Percentiles rank a stretch among this genome's conserved stretches.
Evolutionary conservation across 1,140 invertebrate genomes (phyloP).

Genomic region (Rhopalosiphum maidis): DNA sequence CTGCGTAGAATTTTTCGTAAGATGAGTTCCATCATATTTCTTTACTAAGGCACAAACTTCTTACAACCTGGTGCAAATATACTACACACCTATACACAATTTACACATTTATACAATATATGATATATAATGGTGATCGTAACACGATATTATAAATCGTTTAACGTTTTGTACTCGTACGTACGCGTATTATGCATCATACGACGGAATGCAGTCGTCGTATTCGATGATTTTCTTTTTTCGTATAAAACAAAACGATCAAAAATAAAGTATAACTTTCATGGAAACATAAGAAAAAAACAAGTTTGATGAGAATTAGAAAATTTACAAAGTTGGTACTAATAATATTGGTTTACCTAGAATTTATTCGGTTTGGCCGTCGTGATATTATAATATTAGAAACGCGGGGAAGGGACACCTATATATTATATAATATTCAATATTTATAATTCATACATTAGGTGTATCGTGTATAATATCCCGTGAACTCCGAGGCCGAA

Average conservation of each 20-base stretch:
- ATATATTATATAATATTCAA: too few species aligned
- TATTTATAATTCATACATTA: neutral
- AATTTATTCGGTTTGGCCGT: neutral
- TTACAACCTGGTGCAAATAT: neutral
- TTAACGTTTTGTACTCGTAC: neutral
- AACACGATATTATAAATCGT: neutral
- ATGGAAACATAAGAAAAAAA: too few species aligned
- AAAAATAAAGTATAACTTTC: too few species aligned
- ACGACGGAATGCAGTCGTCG: too few species aligned
- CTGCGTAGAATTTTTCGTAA: neutral
- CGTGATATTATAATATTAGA: neutral
- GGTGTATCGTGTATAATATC: neutral
- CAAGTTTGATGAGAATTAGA: too few species aligned
- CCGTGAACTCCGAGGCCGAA: neutral
- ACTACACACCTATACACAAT: too few species aligned
- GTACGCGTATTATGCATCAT: too few species aligned
- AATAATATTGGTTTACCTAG: too few species aligned
- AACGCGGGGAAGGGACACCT: neutral
- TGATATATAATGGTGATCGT: neutral
- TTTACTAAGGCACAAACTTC: neutral
- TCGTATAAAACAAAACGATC: too few species aligned
- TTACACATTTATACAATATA: too few species aligned
- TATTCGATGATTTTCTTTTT: too few species aligned
- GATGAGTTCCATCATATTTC: neutral
- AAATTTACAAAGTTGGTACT: too few species aligned